A percentile compares a stretch with the other conserved stretches of the same genome.
Conservation (phyloP, 2,797 vertebrate species). For the Artibeus jamaicensis region DNA sequence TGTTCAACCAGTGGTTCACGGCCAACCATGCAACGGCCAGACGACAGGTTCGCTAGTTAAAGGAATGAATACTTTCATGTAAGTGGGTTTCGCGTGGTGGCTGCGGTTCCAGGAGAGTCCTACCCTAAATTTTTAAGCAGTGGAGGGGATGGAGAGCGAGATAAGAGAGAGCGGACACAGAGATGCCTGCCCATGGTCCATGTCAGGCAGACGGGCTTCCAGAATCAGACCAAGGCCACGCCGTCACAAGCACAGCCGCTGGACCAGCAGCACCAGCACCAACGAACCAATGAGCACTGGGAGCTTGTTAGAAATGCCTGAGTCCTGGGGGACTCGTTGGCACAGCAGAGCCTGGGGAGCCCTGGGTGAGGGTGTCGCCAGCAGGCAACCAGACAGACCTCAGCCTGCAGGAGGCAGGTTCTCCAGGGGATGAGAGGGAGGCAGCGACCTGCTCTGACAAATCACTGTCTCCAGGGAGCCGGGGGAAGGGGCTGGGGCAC, state of each 20-base stretch:
- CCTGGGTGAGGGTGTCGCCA: not conserved
- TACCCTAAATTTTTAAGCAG: not conserved
- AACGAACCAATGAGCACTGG: too few species aligned
- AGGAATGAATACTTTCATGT: not conserved
- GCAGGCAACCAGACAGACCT: not conserved
- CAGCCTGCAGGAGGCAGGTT: not conserved
- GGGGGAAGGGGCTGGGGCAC: not conserved
- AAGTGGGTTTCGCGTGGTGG: not conserved
- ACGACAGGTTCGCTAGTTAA: not conserved
- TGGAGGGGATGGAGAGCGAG: not conserved
- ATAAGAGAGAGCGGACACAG: not conserved
- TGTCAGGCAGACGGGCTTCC: not conserved
- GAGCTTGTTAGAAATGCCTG: not conserved
- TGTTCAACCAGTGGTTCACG: too few species aligned
- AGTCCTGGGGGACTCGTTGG: not conserved
- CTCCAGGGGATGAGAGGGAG: not conserved
- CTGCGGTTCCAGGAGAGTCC: not conserved
- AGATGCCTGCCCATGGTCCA: not conserved
- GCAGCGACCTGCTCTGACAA: not conserved
- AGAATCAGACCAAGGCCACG: not conserved
- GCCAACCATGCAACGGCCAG: not conserved
- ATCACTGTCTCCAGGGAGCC: not conserved
- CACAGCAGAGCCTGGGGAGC: not conserved
- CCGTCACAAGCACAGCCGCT: not conserved
- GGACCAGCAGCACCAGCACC: fast-evolving